phyloP scores from a whole-genome alignment of 2,797 vertebrate genomes.

The Capromys pilorides region DNA sequence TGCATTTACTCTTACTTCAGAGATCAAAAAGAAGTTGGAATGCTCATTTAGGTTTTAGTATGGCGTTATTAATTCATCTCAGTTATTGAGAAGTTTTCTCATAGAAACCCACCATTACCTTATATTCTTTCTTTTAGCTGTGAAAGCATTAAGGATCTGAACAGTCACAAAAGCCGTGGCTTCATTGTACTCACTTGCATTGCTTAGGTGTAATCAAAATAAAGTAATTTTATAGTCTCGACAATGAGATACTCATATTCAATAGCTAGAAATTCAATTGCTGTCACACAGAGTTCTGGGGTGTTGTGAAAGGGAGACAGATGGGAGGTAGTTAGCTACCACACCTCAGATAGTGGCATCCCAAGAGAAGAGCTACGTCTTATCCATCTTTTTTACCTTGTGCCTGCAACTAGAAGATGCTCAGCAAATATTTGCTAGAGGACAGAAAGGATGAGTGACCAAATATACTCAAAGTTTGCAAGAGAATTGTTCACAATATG shows the following conservation, averaged over 20 bases:
- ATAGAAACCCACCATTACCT: conserved; percentile 3
- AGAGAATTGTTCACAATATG: conserved; percentile 1
- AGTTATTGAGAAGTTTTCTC: conserved; percentile 25
- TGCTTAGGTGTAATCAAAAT: conserved; percentile 53
- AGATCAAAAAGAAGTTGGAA: background rate
- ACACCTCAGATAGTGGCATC: background rate
- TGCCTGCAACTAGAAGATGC: background rate
- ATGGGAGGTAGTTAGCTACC: background rate
- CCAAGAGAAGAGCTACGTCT: background rate
- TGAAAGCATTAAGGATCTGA: background rate
- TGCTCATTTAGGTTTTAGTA: background rate
- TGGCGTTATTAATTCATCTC: conserved; percentile 49
- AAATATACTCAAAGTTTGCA: background rate
- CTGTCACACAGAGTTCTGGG: conserved; percentile 16
- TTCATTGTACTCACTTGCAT: background rate
- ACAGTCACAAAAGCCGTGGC: background rate
- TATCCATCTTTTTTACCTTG: background rate
- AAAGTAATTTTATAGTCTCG: conserved; percentile 15
- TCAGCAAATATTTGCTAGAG: background rate
- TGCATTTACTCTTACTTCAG: conserved; percentile 1
- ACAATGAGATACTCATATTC: conserved; percentile 57
- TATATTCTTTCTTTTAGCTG: conserved; percentile 30
- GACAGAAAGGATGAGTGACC: background rate
- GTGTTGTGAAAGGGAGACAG: background rate
- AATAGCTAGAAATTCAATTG: conserved; percentile 47